phyloP scores from a whole-genome alignment of 1,140 invertebrate genomes.

The Papilio glaucus region DNA sequence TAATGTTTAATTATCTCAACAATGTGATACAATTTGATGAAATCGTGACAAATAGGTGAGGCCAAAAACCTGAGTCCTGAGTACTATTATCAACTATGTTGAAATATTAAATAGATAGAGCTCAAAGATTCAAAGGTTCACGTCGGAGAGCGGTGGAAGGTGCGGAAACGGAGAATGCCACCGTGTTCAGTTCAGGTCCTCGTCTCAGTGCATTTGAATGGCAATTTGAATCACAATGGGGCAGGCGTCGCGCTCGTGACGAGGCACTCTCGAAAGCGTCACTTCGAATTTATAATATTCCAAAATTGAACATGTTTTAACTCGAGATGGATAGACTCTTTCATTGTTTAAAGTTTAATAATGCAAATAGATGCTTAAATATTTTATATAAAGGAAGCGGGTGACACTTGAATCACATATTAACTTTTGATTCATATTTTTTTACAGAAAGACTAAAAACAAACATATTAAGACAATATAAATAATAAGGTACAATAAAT shows the following conservation, averaged over 20 bases:
- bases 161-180: constrained; percentile 75
- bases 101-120: neutral
- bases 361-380: neutral
- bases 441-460: neutral
- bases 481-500: too few relatives aligned
- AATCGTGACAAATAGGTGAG: neutral
- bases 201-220: constrained; percentile 70
- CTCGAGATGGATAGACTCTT: constrained; percentile 12
- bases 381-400: constrained; percentile 3
- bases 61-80: neutral
- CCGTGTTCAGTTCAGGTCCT: constrained; percentile 65
- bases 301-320: constrained; percentile 50
- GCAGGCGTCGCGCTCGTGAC: constrained; percentile 71
- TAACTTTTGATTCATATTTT: constrained; percentile 12
- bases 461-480: too few relatives aligned
- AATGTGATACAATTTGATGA: constrained; percentile 19
- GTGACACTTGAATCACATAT: constrained; percentile 13
- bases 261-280: constrained; percentile 56
- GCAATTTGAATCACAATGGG: constrained; percentile 77
- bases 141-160: constrained; percentile 48
- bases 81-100: constrained; percentile 25
- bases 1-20: constrained; percentile 16
- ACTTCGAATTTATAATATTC: constrained; percentile 56
- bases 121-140: neutral
- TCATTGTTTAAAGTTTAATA: constrained; percentile 24